These are phyloP conservation scores for Brienomyrus longianalis DNA, from an alignment of 2,113 vertebrate genomes.

Conservation along the genomic window DNA sequence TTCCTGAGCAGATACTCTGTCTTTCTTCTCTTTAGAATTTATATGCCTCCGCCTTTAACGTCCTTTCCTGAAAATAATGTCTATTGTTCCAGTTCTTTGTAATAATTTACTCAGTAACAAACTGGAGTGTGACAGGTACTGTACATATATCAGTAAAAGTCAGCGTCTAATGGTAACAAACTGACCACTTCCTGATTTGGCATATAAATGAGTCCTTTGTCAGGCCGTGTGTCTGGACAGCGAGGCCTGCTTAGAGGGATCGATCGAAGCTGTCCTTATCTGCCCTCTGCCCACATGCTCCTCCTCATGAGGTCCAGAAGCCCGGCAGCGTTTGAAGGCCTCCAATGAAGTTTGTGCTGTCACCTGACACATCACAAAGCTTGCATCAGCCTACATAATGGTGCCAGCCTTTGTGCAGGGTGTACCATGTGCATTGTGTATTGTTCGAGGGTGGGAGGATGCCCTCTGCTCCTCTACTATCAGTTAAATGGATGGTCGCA, in stretches of 20 bases:
- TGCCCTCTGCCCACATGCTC: too few relatives aligned
- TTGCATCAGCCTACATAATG: constrained; percentile 26
- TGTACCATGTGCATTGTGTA: constrained; percentile 15
- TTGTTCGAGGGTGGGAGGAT: constrained; percentile 4
- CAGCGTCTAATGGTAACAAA: neutral
- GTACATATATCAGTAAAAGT: neutral
- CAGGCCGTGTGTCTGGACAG: neutral
- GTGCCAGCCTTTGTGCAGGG: constrained; percentile 22
- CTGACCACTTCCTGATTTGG: neutral
- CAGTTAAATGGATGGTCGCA: neutral
- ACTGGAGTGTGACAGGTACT: neutral
- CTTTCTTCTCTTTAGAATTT: neutral
- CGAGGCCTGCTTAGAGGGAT: neutral
- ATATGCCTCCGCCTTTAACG: neutral
- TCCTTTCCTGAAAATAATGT: neutral
- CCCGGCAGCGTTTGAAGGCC: neutral
- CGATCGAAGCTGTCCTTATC: neutral
- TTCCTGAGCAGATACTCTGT: neutral
- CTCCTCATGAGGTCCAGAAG: neutral
- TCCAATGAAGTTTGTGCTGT: neutral
- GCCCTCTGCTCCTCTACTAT: neutral
- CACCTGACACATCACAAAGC: constrained; percentile 20
- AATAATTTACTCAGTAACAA: neutral
- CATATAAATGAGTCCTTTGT: neutral
- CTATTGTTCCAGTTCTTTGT: neutral